Evolutionary conservation across 2,797 vertebrate species (phyloP).

Genomic region (Apodemus agrarius): DNA sequence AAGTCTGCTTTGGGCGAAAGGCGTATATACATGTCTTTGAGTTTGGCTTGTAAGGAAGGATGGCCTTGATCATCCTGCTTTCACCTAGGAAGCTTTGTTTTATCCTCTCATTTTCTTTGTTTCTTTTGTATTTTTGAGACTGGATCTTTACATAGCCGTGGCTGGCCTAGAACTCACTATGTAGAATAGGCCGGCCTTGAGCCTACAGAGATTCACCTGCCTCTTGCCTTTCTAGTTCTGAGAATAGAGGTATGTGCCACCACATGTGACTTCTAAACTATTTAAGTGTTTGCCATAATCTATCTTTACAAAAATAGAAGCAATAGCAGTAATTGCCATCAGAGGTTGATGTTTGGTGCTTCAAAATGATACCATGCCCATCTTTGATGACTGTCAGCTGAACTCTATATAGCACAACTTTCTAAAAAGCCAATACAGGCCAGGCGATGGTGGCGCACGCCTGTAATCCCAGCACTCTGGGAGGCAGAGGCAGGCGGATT

Average conservation of each 20-base stretch:
- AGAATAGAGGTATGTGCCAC: background rate
- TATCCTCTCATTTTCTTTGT: background rate
- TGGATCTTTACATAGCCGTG: background rate
- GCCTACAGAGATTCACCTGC: background rate
- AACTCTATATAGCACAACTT: background rate
- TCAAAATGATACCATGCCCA: background rate
- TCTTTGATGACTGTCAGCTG: background rate
- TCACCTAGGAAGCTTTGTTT: background rate
- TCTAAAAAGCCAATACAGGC: background rate
- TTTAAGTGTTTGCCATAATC: background rate
- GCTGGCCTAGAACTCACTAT: background rate
- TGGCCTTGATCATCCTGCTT: background rate
- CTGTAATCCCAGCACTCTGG: too few species aligned
- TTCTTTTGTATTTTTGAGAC: background rate
- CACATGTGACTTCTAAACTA: background rate
- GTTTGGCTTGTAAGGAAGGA: background rate
- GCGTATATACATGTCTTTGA: too few species aligned
- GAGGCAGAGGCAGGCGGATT: too few species aligned
- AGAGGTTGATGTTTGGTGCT: constrained; percentile 42
- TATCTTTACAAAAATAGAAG: constrained; percentile 18
- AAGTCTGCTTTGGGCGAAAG: background rate
- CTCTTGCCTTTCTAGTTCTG: background rate
- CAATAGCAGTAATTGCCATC: background rate
- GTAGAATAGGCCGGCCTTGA: background rate
- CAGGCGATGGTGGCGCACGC: too few species aligned